These are phyloP conservation scores for Dolichotis patagonum DNA, from an alignment of 2,113 vertebrate genomes.

Conservation along the genomic window DNA sequence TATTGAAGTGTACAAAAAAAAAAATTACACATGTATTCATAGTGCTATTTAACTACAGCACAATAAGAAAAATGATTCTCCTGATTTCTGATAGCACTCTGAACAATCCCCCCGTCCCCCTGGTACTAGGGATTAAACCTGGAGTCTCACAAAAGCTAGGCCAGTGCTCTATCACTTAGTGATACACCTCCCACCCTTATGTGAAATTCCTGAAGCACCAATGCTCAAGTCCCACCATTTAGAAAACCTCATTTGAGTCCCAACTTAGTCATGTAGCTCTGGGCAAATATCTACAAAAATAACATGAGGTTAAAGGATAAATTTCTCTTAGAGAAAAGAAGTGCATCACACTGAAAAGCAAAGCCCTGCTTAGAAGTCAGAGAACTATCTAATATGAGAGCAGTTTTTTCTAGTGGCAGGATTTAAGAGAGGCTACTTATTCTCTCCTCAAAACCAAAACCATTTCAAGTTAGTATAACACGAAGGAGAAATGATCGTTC, in stretches of 20 bases:
- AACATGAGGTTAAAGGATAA: neutral
- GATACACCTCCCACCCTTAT: neutral
- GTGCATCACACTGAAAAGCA: neutral
- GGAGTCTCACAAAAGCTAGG: neutral
- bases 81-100: neutral
- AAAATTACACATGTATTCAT: neutral
- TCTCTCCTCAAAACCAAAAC: neutral
- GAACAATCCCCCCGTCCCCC: neutral
- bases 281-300: neutral
- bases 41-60: neutral
- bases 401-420: neutral
- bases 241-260: constrained; percentile 11
- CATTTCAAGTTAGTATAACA: neutral
- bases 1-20: neutral
- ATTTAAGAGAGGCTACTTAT: neutral
- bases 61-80: constrained; percentile 2
- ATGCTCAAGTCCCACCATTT: neutral
- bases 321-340: constrained; percentile 16
- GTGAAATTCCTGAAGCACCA: neutral
- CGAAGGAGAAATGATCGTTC: neutral
- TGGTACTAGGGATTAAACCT: neutral
- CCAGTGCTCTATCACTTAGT: neutral
- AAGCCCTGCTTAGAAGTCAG: neutral
- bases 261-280: neutral
- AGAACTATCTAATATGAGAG: neutral